phyloP scores from a whole-genome alignment of 2,113 vertebrate species.

The Natator depressus region DNA sequence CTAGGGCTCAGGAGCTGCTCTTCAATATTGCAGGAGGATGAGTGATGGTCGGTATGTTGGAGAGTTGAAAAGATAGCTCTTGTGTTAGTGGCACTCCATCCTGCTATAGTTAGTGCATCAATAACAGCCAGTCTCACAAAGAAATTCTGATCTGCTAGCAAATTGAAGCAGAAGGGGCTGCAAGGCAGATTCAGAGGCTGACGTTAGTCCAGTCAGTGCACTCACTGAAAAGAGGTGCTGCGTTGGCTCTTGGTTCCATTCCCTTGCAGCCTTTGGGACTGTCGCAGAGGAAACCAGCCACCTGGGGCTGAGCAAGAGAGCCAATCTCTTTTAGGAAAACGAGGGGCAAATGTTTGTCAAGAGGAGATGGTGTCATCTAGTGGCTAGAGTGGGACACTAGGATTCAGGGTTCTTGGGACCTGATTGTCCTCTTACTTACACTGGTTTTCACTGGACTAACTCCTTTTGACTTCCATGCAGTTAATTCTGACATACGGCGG shows the following conservation, averaged over 20 bases:
- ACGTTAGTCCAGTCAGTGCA: neutral
- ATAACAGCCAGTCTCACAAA: accelerated
- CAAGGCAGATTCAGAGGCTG: neutral
- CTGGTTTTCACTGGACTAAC: neutral
- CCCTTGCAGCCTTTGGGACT: neutral
- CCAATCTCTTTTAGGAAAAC: neutral
- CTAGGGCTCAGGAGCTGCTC: accelerated
- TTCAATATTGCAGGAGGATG: accelerated
- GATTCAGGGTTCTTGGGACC: neutral
- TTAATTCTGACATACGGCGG: neutral
- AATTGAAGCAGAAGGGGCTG: no score
- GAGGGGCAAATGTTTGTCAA: neutral
- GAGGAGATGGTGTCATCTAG: neutral
- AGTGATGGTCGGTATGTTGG: accelerated
- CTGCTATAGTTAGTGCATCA: neutral
- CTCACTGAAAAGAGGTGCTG: neutral
- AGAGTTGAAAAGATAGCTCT: accelerated
- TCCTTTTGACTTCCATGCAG: neutral
- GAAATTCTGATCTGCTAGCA: neutral
- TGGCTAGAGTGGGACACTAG: neutral
- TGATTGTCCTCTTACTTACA: neutral
- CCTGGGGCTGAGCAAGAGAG: neutral
- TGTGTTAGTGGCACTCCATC: neutral
- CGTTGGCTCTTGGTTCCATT: neutral
- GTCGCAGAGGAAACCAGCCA: neutral